Base-by-base conservation (phyloP, 1,140 invertebrate genomes). In the Alviniconcha marisindica region DNA sequence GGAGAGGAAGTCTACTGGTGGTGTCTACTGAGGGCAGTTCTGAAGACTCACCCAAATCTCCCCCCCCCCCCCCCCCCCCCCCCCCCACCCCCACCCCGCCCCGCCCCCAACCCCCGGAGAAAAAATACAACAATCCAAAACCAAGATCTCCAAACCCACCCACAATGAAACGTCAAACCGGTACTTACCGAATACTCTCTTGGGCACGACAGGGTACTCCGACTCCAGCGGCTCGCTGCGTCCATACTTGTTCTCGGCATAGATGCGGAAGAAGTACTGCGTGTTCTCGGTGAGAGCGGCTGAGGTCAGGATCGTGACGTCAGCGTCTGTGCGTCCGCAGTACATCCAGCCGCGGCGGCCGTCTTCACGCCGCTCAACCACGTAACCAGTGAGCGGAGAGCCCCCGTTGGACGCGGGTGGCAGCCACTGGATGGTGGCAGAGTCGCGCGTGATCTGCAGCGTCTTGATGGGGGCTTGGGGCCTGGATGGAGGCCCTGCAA, bases 231-330 rank as follows among this genome's bases (percentile, higher is more conserved):
- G 96, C 78, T 97, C 96, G 90, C 98, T 97, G 93, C 97, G 96
- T n/a, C 99, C 99, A 91, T 99, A 99, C 74, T 98, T 97, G 93
- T 99, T 99, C 36, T 97, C 97, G n/a, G 99, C 99, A 95, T 97
- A 97, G 7, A 99, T 96, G 85, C 98, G 95, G 95, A 99, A 99
- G 88, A 98, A 95, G 90, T 99, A 99, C 93, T 99, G 97, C 89
- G 98, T 97, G 78, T 97, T 97, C 93, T 99, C 97, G 0, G 96
- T 97, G 12, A 99, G 84, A 87, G 97, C 96, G 90, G 97, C 96
- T 0, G 98, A 97, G 0, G 96, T 98, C 91, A 97, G 98, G 85
- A 96, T 97, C 0, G 81, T 89, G 24, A 82, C 81, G 44, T 87
- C 85, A 18, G 84, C 82, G 56, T 89, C 86, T 18, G 89, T 90